Evolutionary conservation across 2,797 vertebrate genomes (phyloP), one percentile per base, ranked within the genome.

Genomic region (Cottoperca gobio): DNA sequence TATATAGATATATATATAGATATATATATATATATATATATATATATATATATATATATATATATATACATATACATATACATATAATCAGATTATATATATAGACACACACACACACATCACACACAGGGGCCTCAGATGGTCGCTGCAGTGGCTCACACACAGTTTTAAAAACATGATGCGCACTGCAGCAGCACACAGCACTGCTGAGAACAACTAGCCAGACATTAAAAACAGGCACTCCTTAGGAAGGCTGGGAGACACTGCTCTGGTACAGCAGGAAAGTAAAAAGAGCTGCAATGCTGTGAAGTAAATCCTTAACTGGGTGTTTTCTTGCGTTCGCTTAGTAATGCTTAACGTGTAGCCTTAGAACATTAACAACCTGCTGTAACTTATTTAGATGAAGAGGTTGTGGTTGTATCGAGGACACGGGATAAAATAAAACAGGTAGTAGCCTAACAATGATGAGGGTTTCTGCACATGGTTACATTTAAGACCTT

Each of bases 181-280:
- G 90, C 88, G 86, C 86, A 79, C 75, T 88, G 85, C 87, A 78
- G 88, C 81, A 82, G 83, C 49, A 66, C 68, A 82, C 31, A 35
- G 48, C 72, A 49, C 5, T 60, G 63, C 60, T 49, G 42, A 62
- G 49, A 55, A 23, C 43, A 52, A 35, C 33, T 10, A 58, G 60
- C n/a, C 26, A 57, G n/a, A 70, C 57, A 43, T 68, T 48, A 63
- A 67, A 76, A 66, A 43, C 64, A n/a, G 40, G 10, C 40, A 12
- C 48, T 26, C 37, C 57, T 66, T 61, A 33, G 52, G 59, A 83
- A 46, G 50, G 35, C 75, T 14, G 16, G 48, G 57, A 55, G 28
- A 4, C 0, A 16, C 33, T 26, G 60, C 49, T 49, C 26, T 14
- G 31, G 3, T 1, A 19, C 49, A 53, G 62, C 13, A 19, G 4